Base-by-base conservation (phyloP, 2,888 invertebrate genomes). In the Amiota communis region DNA sequence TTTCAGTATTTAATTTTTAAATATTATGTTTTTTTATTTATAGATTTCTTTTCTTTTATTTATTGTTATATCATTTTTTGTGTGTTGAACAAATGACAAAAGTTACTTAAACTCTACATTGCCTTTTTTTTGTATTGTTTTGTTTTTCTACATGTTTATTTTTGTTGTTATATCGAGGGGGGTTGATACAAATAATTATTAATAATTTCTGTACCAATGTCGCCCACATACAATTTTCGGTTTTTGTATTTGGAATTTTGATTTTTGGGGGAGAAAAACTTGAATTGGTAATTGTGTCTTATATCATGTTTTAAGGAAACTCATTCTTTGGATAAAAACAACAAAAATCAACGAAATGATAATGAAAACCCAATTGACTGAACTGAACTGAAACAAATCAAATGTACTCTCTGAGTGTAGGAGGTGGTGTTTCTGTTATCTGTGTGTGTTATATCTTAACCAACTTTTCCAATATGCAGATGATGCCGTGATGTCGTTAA, bases 1-100 rank as follows among this genome's bases (percentile, higher is more conserved):
- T 70, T 36, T 61, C 3, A 6, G 6, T 36, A 36, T 53, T 15
- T 68, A 48, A 68, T 49, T 23, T 76, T 78, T 78, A 76, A 77
- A 75, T 74, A 78, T 70, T 75, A 76, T 56, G 53, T 11, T 67
- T 13, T 74, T 65, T 75, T 74, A 63, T 79, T 71, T 73, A 63
- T 76, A 79, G 76, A 65, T 74, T 48, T 78, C 73, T 78, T n/a
- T 75, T 81, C 80, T 78, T 77, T 79, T 78, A 77, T 68, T 71
- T 73, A 23, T 23, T n/a, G n/a, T n/a, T n/a, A 75, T 74, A 57
- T 75, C 76, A 78, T 80, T 81, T 36, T 36, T 84, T 78, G 84
- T 84, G 82, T 87, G 85, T 80, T 81, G 87, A 86, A 86, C 85
- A 87, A 87, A 85, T 83, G 87, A 82, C 78, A 75, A 81, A 81